These are phyloP conservation scores for Fistularia tabacaria DNA, from an alignment of 2,797 vertebrate genomes.

Conservation along the genomic window DNA sequence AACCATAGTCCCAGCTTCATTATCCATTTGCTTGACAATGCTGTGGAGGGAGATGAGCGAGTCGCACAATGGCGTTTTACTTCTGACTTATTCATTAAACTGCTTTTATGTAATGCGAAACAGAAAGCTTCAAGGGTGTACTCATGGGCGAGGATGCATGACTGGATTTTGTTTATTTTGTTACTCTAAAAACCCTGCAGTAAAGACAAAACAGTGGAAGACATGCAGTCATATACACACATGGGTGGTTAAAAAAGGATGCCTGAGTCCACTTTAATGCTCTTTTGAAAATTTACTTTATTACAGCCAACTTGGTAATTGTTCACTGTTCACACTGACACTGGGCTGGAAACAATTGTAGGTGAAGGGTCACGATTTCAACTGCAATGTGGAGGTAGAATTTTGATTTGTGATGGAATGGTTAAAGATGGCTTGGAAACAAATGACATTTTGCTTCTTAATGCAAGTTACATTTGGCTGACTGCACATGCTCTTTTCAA, in stretches of 20 bases:
- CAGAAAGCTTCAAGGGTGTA: conserved; percentile 44
- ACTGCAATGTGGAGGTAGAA: no score
- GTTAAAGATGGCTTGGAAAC: background rate
- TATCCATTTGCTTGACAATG: no score
- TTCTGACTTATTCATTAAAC: conserved; percentile 42
- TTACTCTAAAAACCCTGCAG: conserved; percentile 34
- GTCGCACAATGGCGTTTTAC: background rate
- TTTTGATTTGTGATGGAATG: background rate
- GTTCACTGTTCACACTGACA: conserved; percentile 31
- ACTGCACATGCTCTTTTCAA: background rate
- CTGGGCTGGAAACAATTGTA: conserved; percentile 16
- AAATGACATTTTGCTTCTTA: background rate
- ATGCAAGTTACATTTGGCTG: background rate
- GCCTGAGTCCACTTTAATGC: conserved; percentile 2
- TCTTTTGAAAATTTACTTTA: conserved; percentile 17
- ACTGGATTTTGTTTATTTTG: conserved; percentile 45
- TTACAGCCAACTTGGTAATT: conserved; percentile 44
- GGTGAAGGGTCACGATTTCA: background rate
- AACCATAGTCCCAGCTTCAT: no score
- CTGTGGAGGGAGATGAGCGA: no score
- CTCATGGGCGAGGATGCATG: conserved; percentile 41
- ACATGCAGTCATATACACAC: conserved; percentile 2
- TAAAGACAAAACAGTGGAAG: conserved; percentile 19
- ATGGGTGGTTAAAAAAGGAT: conserved; percentile 1
- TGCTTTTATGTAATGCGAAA: conserved; percentile 55